Base-by-base conservation (phyloP, 2,113 vertebrate species). In the Ondatra zibethicus region DNA sequence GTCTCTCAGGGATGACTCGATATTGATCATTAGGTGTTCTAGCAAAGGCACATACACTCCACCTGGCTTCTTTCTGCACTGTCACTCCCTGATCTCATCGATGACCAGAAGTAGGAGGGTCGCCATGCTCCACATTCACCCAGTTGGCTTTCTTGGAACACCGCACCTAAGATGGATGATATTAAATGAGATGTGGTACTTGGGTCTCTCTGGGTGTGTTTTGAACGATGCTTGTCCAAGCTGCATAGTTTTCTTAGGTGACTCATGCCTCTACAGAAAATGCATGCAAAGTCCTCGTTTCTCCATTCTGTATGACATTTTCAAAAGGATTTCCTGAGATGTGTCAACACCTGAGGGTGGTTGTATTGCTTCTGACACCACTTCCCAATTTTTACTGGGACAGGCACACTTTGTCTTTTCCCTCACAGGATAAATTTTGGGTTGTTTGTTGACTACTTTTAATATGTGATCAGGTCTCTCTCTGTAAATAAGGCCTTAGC, bases 141-240 rank as follows among this genome's bases (percentile, higher is more conserved):
- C 36, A 13, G 33, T 25, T 52, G 42, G 19, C 7, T 2, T 13
- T 23, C 2, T 14, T 0, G 0, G 19, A 9, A 70, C 8, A 31
- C 5, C 5, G 1, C 29, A 23, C 14, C n/a, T 33, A 2, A 16
- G 66, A 11, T 5, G 3, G 0, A 2, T 10, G 1, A 4, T 16
- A 47, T 31, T 27, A 47, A 66, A 66, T 47, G 16, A 45, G 42
- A 33, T 19, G 42, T 66, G 82, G 17, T 45, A 42, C 1, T 11
- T 21, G 39, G 42, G 68, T 6, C 31, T 5, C 39, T 52, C 3
- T 33, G 61, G 42, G n/a, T 42, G 45, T 10, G 0, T 47, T 36
- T 21, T 21, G 45, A 92, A 58, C 58, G 13, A 88, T 1, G 13
- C 3, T 33, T 0, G 0, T 12, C 29, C 0, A 45, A 36, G 17